phyloP scores from a whole-genome alignment of 2,797 vertebrate species.

The Miichthys miiuy region DNA sequence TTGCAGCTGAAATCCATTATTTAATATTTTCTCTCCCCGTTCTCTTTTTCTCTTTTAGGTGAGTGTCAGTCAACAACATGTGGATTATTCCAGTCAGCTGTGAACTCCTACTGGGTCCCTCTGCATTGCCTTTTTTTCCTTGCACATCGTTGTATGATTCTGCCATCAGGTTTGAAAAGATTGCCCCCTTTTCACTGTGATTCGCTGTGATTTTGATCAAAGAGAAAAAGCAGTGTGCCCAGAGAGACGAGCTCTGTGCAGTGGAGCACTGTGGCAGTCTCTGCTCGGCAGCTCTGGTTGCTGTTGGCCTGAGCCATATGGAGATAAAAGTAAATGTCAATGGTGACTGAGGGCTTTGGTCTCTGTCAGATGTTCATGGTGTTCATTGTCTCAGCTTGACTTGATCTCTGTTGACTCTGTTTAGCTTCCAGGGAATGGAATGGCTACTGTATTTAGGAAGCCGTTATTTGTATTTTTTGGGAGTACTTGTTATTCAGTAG shows the following conservation, averaged over 20 bases:
- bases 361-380: constrained; percentile 24
- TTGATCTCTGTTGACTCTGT: constrained; percentile 47
- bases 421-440: constrained; percentile 39
- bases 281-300: constrained; percentile 29
- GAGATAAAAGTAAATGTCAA: constrained; percentile 68
- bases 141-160: constrained; percentile 60
- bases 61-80: constrained; percentile 82
- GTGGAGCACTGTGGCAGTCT: constrained; percentile 35
- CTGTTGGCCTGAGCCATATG: constrained; percentile 50
- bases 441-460: constrained; percentile 47
- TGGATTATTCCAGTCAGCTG: constrained; percentile 73
- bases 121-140: constrained; percentile 53
- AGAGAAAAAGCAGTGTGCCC: constrained; percentile 39
- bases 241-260: constrained; percentile 24
- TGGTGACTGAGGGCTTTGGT: constrained; percentile 39
- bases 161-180: constrained; percentile 77
- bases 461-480: constrained; percentile 31
- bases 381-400: constrained; percentile 50
- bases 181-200: constrained; percentile 36
- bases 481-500: constrained; percentile 56
- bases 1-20: constrained; percentile 69
- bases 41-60: constrained; percentile 76
- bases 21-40: constrained; percentile 54
- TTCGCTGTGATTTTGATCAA: constrained; percentile 71
- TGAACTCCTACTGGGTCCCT: constrained; percentile 55